A percentile compares a stretch with the other conserved stretches of the same genome.
These are phyloP conservation scores for Genyomyrus donnyi DNA, from an alignment of 2,113 vertebrate genomes.

Conservation along the genomic window DNA sequence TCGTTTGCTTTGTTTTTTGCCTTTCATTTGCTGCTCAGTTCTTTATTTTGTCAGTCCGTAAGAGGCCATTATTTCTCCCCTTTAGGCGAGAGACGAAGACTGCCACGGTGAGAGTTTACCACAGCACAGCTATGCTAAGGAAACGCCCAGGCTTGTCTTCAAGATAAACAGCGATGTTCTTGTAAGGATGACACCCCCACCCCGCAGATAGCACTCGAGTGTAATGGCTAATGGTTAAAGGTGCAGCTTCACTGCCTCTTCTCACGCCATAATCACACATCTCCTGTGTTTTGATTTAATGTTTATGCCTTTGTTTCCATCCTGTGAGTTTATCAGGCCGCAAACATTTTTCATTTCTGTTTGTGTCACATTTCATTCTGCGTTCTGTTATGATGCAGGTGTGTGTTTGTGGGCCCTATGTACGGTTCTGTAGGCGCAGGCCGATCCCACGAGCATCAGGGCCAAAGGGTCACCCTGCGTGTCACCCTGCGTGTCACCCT, in stretches of 20 bases:
- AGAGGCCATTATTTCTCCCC: conserved; percentile 98
- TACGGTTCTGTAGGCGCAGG: not conserved
- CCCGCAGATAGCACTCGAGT: conserved; percentile 63
- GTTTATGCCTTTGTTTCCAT: conserved; percentile 22
- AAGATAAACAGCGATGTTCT: conserved; percentile 99
- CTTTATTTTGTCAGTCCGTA: conserved; percentile 94
- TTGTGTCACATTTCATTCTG: conserved; percentile 42
- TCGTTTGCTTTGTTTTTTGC: conserved; percentile 62
- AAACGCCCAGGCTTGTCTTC: conserved; percentile 99
- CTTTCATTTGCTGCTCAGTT: conserved; percentile 69
- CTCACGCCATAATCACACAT: conserved; percentile 47
- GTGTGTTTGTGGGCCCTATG: not conserved
- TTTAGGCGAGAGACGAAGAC: conserved; percentile 99
- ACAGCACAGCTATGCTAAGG: conserved; percentile 98
- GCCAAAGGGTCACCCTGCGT: not conserved
- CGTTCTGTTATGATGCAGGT: conserved; percentile 29
- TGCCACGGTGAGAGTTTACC: conserved; percentile 96
- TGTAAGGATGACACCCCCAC: conserved; percentile 96
- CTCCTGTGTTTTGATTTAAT: conserved; percentile 26
- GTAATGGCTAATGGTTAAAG: conserved; percentile 40
- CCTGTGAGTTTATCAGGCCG: conserved; percentile 4
- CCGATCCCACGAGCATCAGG: not conserved
- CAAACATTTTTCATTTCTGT: conserved; percentile 19
- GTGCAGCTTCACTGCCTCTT: conserved; percentile 27
- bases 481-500: not conserved